A percentile compares a stretch with the other conserved stretches of the same genome.
phyloP scores from a whole-genome alignment of 2,888 invertebrate genomes.

The Ametastegia equiseti region DNA sequence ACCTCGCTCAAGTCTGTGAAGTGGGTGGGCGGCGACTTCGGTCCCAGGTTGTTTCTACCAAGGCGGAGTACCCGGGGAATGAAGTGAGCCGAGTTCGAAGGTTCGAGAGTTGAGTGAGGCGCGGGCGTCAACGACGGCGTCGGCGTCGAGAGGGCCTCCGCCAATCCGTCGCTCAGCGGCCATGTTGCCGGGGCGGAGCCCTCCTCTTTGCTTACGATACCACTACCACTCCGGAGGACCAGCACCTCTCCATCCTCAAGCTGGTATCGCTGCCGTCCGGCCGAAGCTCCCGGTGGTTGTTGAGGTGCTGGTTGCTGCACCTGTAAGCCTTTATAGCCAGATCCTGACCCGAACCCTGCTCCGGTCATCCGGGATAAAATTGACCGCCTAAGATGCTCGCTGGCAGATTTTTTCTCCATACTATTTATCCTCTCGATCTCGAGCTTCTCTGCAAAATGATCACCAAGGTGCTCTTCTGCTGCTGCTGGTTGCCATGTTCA shows the following conservation, averaged over 20 bases:
- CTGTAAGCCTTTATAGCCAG: slow-evolving; percentile 16
- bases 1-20: not conserved
- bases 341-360: not conserved
- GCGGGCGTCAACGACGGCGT: slow-evolving; percentile 74
- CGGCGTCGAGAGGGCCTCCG: slow-evolving; percentile 78
- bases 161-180: slow-evolving; percentile 82
- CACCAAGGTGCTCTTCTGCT: not conserved
- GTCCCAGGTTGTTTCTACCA: slow-evolving; percentile 5
- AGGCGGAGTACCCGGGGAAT: slow-evolving; percentile 47
- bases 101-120: slow-evolving; percentile 69
- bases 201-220: slow-evolving; percentile 58
- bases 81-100: slow-evolving; percentile 43
- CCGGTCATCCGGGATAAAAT: not conserved
- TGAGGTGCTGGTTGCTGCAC: slow-evolving; percentile 15
- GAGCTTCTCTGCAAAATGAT: slow-evolving; percentile 7
- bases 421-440: not conserved
- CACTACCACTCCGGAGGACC: slow-evolving; percentile 53
- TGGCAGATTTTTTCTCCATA: not conserved
- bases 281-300: slow-evolving; percentile 3
- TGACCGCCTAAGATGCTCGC: not conserved
- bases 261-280: slow-evolving; percentile 51
- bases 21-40: slow-evolving; percentile 49
- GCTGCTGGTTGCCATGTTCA: not conserved
- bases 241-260: slow-evolving; percentile 52
- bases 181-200: slow-evolving; percentile 78